Conservation (phyloP, 37 sponge, comb jelly and placozoan species). For the Cliona cf. orientalis region DNA sequence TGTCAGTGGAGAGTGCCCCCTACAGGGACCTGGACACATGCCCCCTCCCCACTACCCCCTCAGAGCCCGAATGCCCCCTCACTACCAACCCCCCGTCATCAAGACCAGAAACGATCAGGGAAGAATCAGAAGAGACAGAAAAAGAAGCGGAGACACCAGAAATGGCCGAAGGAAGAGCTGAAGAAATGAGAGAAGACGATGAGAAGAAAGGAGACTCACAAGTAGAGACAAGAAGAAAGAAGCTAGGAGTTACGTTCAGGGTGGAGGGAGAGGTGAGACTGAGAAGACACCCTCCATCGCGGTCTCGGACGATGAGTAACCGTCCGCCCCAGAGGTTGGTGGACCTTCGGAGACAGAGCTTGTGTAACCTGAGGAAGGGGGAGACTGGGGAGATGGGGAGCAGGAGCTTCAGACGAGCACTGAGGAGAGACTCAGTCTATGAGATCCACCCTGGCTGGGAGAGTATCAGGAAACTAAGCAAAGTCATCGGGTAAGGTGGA, state of each 20-base stretch:
- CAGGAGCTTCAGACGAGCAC: conserved; percentile 42
- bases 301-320: conserved; percentile 8
- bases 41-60: too few relatives aligned
- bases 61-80: too few relatives aligned
- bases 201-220: not conserved
- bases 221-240: not conserved
- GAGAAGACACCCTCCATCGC: not conserved
- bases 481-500: conserved; percentile 70
- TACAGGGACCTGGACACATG: not conserved
- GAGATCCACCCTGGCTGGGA: conserved; percentile 90
- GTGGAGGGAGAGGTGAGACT: conserved; percentile 11
- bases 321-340: not conserved
- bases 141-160: not conserved
- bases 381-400: conserved; percentile 63
- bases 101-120: too few relatives aligned
- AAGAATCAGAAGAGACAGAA: not conserved
- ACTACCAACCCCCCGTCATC: too few relatives aligned
- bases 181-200: not conserved
- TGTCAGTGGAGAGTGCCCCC: conserved; percentile 27
- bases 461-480: conserved; percentile 46
- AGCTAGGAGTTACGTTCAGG: not conserved
- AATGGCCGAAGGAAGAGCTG: not conserved
- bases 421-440: conserved; percentile 53
- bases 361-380: conserved; percentile 35
- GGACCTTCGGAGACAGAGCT: conserved; percentile 35